Evolutionary conservation across 53 echinoderm and acorn worm species (phyloP), one percentile per base, ranked within the genome.

Genomic region (Paracentrotus lividus): DNA sequence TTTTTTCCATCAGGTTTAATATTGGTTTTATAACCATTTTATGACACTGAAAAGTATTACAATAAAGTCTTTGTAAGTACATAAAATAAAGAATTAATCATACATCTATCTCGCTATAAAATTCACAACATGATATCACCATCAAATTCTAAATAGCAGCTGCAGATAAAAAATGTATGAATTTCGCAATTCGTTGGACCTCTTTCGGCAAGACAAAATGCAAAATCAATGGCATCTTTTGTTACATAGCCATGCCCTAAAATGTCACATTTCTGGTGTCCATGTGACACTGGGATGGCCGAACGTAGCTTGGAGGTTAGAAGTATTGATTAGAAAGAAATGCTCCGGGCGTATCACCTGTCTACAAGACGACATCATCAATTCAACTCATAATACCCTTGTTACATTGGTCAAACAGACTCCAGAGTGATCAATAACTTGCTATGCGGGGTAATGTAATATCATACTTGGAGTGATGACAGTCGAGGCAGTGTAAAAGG

Each of bases 271-370:
- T 31, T 49, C 3, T 49, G 13, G 47, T 49, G 51, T 49, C 49
- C 24, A 85, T 85, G 85, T 85, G 47, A 85, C 85, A 85, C 49
- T 85, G n/a, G n/a, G n/a, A n/a, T n/a, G n/a, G n/a, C n/a, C n/a
- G n/a, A n/a, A n/a, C 51, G 29, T 47, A 20, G 54, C 86, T 56
- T 20, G 86, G 86, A 86, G 86, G 86, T 86, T 55, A 86, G 7
- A 23, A 24, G 86, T 86, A 86, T 86, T 86, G 86, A 86, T 86
- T 86, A 55, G 33, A 3, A 33, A 26, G 15, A 24, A 57, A 53
- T 32, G 86, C 86, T 86, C 9, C 2, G 27, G 86, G 86, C 86
- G 34, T 56, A 86, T 86, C 86, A 86, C 86, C 86, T 86, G 86
- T 27, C 86, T 54, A 0, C 14, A 4, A 85, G 49, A 76, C 76